These are phyloP conservation scores for Narcine bancroftii DNA, from an alignment of 2,113 vertebrate species.

Conservation along the genomic window DNA sequence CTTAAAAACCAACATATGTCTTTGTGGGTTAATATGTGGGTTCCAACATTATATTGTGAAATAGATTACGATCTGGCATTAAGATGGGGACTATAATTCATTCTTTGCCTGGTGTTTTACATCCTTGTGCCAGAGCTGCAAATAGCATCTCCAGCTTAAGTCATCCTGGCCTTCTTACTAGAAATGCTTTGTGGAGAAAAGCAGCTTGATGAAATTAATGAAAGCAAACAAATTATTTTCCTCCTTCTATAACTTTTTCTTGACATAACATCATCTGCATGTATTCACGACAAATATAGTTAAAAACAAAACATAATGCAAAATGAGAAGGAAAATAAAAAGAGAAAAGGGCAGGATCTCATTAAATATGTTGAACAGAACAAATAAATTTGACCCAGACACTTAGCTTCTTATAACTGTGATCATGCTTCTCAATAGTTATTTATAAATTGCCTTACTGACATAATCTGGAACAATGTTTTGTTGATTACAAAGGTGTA, in stretches of 20 bases:
- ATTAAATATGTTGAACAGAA: neutral
- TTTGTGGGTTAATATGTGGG: too few relatives aligned
- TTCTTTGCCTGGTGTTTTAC: neutral
- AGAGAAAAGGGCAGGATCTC: neutral
- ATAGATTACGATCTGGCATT: neutral
- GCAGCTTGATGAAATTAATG: neutral
- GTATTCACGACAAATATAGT: neutral
- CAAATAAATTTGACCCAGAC: neutral
- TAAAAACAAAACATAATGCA: neutral
- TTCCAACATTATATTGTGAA: too few relatives aligned
- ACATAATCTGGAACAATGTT: neutral
- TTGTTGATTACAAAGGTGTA: neutral
- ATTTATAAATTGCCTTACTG: neutral
- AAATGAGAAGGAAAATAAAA: neutral
- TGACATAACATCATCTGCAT: neutral
- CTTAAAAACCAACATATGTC: too few relatives aligned
- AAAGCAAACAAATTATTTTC: neutral
- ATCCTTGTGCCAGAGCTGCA: neutral
- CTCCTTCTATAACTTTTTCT: neutral
- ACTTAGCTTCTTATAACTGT: neutral
- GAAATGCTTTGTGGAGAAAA: neutral
- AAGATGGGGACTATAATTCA: neutral
- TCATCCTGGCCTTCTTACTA: neutral
- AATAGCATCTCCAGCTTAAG: neutral
- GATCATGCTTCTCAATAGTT: neutral